Percentiles rank a stretch among this genome's conserved stretches.
phyloP scores from a whole-genome alignment of 2,113 vertebrate genomes.

The Myodes glareolus region DNA sequence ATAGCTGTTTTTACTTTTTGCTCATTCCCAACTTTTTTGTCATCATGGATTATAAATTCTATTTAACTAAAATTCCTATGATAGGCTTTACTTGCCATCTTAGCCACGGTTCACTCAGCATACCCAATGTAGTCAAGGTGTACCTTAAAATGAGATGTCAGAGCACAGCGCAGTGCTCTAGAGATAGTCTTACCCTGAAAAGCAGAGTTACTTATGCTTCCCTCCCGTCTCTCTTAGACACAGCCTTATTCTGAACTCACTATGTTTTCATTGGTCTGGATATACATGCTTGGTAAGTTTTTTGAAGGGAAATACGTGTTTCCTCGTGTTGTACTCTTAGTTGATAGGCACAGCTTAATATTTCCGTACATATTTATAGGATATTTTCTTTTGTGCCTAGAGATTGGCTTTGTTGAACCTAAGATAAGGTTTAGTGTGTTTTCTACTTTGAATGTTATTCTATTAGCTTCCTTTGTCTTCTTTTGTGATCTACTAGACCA shows the following conservation, averaged over 20 bases:
- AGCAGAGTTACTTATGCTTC: background rate
- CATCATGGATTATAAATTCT: background rate
- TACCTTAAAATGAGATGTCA: conserved; percentile 39
- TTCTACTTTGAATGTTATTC: conserved; percentile 2
- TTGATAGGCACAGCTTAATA: background rate
- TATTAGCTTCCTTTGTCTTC: conserved; percentile 42
- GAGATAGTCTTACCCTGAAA: background rate
- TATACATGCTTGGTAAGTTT: background rate
- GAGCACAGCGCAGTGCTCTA: background rate
- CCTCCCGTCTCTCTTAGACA: background rate
- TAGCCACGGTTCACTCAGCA: conserved; percentile 3
- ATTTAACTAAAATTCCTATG: background rate
- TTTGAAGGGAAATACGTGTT: background rate
- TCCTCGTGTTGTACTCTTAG: background rate
- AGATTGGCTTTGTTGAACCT: conserved; percentile 33
- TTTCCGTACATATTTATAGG: conserved; percentile 13
- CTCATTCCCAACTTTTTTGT: background rate
- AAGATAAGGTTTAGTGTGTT: conserved; percentile 1
- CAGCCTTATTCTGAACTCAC: background rate
- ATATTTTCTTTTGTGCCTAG: conserved; percentile 19
- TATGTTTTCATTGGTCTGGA: background rate
- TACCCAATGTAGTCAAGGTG: background rate
- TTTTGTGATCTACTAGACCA: conserved; percentile 7
- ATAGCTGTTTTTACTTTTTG: background rate
- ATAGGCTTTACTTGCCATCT: background rate